phyloP scores from a whole-genome alignment of 92 coral and sea anemone species.

The Ricordea florida region DNA sequence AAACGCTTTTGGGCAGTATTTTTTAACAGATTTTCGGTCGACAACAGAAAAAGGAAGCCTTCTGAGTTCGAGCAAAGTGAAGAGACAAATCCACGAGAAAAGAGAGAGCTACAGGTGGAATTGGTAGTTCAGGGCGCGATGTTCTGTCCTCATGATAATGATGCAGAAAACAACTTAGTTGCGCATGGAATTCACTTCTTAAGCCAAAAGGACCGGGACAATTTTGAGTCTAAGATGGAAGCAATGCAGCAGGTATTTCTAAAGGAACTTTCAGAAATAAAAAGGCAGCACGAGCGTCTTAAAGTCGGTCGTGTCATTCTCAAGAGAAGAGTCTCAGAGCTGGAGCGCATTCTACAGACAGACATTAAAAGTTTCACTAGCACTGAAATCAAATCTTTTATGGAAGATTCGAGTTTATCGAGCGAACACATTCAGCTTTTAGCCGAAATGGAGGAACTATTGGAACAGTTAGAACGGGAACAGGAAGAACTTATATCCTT shows the following conservation, averaged over 20 bases:
- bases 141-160: neutral
- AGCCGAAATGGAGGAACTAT: conserved; percentile 77
- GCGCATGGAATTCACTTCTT: conserved; percentile 80
- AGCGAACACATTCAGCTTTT: conserved; percentile 80
- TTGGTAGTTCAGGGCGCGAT: conserved; percentile 20
- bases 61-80: neutral
- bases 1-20: conserved; percentile 63
- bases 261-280: conserved; percentile 83
- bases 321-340: conserved; percentile 68
- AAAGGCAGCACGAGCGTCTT: conserved; percentile 79
- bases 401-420: conserved; percentile 47
- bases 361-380: conserved; percentile 52
- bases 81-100: conserved; percentile 5
- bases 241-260: conserved; percentile 73
- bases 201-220: conserved; percentile 67
- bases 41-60: conserved; percentile 12
- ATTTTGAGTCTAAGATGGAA: conserved; percentile 84
- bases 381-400: conserved; percentile 39
- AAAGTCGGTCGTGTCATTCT: conserved; percentile 65
- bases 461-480: conserved; percentile 71
- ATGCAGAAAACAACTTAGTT: neutral
- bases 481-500: conserved; percentile 76
- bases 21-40: conserved; percentile 21
- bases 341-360: conserved; percentile 74
- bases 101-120: conserved; percentile 4